These are phyloP conservation scores for Thrips palmi DNA, from an alignment of 1,140 invertebrate species.

Conservation along the genomic window DNA sequence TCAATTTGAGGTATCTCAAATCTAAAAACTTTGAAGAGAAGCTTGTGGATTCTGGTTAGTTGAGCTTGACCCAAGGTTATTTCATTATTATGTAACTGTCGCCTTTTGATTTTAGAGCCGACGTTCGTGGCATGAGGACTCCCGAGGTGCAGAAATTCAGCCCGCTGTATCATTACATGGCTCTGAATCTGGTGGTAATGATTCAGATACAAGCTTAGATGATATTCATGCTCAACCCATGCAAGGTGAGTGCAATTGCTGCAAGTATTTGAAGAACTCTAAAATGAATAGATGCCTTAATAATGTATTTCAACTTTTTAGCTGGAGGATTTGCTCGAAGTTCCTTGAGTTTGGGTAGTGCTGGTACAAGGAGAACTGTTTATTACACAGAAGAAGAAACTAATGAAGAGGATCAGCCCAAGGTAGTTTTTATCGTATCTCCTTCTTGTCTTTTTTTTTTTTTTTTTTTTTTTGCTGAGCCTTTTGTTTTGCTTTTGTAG, in stretches of 20 bases:
- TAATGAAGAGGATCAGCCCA: background rate
- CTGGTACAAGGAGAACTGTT: slow-evolving; percentile 59
- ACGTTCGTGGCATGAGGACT: slow-evolving; percentile 57
- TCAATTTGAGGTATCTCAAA: no score
- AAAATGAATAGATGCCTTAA: background rate
- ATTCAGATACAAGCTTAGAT: slow-evolving; percentile 54
- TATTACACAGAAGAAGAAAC: slow-evolving; percentile 32
- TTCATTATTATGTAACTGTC: no score
- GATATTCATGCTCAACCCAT: slow-evolving; percentile 23
- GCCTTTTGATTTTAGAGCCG: slow-evolving; percentile 35
- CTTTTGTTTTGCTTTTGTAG: background rate
- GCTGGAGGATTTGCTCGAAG: slow-evolving; percentile 13
- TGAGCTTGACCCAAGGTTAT: no score
- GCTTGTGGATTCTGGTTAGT: no score
- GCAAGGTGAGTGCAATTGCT: background rate
- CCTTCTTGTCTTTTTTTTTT: background rate
- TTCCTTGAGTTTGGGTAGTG: slow-evolving; percentile 38
- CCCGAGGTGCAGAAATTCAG: no score
- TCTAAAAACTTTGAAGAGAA: no score
- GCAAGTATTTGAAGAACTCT: background rate
- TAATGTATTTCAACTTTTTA: background rate
- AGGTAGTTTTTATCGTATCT: background rate
- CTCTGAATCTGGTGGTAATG: slow-evolving; percentile 41
- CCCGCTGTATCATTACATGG: slow-evolving; percentile 23
- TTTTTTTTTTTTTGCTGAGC: background rate